Evolutionary conservation across 2,113 vertebrate genomes (phyloP), one percentile per base, ranked within the genome.

Genomic region (Lasiurus borealis): DNA sequence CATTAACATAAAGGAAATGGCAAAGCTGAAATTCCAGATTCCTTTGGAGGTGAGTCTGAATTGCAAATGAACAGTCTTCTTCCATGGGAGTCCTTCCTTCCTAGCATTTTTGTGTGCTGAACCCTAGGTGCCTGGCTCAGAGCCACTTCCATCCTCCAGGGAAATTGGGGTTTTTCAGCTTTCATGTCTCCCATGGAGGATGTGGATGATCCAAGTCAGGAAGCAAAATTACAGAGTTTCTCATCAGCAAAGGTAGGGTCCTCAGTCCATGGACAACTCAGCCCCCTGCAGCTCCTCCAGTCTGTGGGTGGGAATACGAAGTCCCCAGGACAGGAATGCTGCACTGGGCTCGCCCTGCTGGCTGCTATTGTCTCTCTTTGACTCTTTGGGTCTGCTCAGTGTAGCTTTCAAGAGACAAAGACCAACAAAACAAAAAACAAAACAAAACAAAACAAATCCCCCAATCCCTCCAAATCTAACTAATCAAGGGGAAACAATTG

Each of bases 21-120:
- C n/a, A 66, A 72, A 86, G 18, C 10, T 66, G 86, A 88, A 57
- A 82, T 82, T 50, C 50, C 46, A 62, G 84, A 50, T 85, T 89
- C 27, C 21, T 62, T 73, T 82, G 68, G 6, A 50, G 46, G 1
- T 13, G 52, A 80, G 29, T 86, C 36, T 93, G 57, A 8, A 62
- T 52, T n/a, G 50, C 88, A 91, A 90, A 75, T 59, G 15, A 95
- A 59, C 48, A 66, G 14, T 10, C 29, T 85, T 44, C 78, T 89
- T 54, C 71, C 29, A 1, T 15, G 13, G 48, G 77, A 40, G 31
- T 8, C 5, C 6, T 50, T 73, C 34, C 6, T 40, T 57, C 31
- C 46, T 83, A 13, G 66, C 8, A 15, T 8, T 88, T 85, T 40
- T 36, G 66, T 68, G 52, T 1, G 6, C n/a, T 19, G 44, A 87